Evolutionary conservation across 1,140 invertebrate species (phyloP), one percentile per base, ranked within the genome.

Genomic region (Stenopsyche tienmushanensis): DNA sequence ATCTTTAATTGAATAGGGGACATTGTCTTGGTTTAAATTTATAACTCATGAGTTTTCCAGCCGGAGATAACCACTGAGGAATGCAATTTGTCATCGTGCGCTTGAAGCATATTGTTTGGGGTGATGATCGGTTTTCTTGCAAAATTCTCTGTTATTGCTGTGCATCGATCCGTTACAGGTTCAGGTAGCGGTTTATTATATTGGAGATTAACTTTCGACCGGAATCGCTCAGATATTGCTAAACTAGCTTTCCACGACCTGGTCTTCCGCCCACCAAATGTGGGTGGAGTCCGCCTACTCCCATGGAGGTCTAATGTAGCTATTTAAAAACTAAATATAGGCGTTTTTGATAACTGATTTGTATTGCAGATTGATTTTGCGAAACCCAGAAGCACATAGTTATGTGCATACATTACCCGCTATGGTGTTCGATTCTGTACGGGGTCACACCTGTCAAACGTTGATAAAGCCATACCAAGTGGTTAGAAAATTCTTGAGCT

Each of bases 171-270:
- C 18, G 18, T 20, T 49, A 17, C 45, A 5, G 15, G 45, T 20
- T 25, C 50, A n/a, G 26, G 25, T 53, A 25, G 50, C 50, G 5
- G 25, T 53, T 53, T 53, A 25, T 25, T 53, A 20, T 49, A 49
- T 49, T 49, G 45, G 17, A 15, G 50, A 53, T 53, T 29, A 29
- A 53, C 50, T 53, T 53, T 53, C 50, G 50, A 53, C 20, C 50
- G 50, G 50, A 53, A 53, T 53, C 50, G 50, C 24, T 13, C 23
- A 53, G 20, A 23, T 18, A 57, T 57, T 57, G 54, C 54, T 39
- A 57, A 57, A 57, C 54, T 57, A 29, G 54, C 54, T 57, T 57
- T 57, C 24, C 54, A 17, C 34, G 54, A 57, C 18, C 39, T 26
- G 39, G 29, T 54, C 5, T 3, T 15, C 13, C 54, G 39, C 54